Evolutionary conservation across 2,888 invertebrate species (phyloP), one percentile per base, ranked within the genome.

Genomic region (Sarcophaga rosellei): DNA sequence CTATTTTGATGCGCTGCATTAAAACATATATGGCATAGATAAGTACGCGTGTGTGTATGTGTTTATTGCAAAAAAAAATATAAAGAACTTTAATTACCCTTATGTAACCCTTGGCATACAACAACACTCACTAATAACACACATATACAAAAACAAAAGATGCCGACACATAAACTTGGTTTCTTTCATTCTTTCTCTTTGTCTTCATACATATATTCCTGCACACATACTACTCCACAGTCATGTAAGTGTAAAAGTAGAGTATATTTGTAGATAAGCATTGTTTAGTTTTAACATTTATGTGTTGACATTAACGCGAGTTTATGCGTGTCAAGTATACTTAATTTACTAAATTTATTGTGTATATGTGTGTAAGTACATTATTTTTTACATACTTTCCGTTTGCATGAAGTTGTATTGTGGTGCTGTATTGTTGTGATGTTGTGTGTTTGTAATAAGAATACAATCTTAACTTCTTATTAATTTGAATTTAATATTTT

Each of bases 241-340:
- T 69, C 53, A 69, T 45, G 12, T 59, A 35, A 35, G 35, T 2
- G 20, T 63, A 79, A 57, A 70, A 86, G 78, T 44, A 81, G 70
- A 66, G 35, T 35, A 35, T 35, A 35, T 35, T 35, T 35, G 35
- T 35, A 66, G 84, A 78, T 81, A 84, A 84, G 84, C 75, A 81
- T 81, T 84, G 85, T 85, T 81, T 85, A 74, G 78, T 74, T 85
- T 74, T 68, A 85, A 81, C 85, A 81, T 85, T 81, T 78, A 81
- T 85, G 85, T 85, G 85, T 85, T 85, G 85, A 85, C 81, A 85
- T 85, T 85, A 85, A 85, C 85, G 85, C 81, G 81, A 85, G 73
- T 78, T 78, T 85, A 85, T 81, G 85, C 85, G 65, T 85, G 85
- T 81, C 85, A 85, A 85, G 78, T 81, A 85, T 81, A 65, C 78